Conservation (phyloP, 1,140 invertebrate species). For the Anastatus disparis region DNA sequence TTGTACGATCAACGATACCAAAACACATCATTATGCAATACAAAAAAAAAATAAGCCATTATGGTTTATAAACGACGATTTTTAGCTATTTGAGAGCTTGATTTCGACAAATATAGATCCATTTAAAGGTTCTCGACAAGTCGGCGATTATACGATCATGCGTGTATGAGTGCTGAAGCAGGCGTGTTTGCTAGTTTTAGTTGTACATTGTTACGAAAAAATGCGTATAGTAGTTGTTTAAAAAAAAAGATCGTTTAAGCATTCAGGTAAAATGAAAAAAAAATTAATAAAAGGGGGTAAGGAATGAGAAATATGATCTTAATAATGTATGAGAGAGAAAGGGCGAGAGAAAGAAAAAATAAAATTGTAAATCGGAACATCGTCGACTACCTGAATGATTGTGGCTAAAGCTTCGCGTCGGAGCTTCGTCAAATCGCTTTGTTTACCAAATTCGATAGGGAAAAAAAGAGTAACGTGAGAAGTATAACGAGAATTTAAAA, state of each 20-base stretch:
- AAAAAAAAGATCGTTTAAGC: conserved; percentile 39
- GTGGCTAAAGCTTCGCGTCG: conserved; percentile 28
- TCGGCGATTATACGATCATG: conserved; percentile 41
- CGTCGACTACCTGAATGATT: conserved; percentile 36
- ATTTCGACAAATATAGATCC: conserved; percentile 35
- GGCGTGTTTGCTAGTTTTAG: conserved; percentile 47
- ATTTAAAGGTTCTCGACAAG: conserved; percentile 36
- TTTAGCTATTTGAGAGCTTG: conserved; percentile 39
- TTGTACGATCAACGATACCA: conserved; percentile 22
- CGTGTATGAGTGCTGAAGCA: conserved; percentile 41
- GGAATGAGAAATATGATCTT: conserved; percentile 24
- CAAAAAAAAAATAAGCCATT: conserved; percentile 40
- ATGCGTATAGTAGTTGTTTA: conserved; percentile 46
- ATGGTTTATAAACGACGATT: conserved; percentile 35
- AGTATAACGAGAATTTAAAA: not conserved
- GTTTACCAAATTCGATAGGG: conserved; percentile 41
- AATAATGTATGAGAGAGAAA: conserved; percentile 39
- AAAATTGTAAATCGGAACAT: conserved; percentile 21
- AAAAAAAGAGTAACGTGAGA: conserved; percentile 16
- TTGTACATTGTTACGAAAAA: conserved; percentile 49
- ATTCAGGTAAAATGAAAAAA: conserved; percentile 36
- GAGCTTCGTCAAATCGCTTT: conserved; percentile 36
- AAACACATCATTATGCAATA: conserved; percentile 46
- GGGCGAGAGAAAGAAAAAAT: conserved; percentile 22
- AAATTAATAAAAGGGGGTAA: not conserved